phyloP scores from a whole-genome alignment of 1,140 invertebrate species.

The Varroa destructor region DNA sequence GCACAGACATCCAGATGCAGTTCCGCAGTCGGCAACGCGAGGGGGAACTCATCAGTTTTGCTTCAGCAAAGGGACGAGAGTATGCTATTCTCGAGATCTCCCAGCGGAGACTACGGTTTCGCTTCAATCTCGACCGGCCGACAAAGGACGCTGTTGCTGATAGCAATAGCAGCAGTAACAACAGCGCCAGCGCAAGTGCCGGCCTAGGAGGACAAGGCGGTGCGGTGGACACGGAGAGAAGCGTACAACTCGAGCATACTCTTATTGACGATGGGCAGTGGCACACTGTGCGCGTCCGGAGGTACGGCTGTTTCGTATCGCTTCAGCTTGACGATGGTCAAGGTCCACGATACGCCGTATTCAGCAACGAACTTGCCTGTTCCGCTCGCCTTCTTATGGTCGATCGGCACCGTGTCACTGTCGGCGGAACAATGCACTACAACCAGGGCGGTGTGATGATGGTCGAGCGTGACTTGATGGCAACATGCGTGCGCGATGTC shows the following conservation, averaged over 20 bases:
- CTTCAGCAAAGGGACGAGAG: slow-evolving; percentile 35
- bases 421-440: slow-evolving; percentile 12
- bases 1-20: slow-evolving; percentile 37
- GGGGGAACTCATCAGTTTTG: slow-evolving; percentile 32
- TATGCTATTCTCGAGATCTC: slow-evolving; percentile 38
- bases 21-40: slow-evolving; percentile 40
- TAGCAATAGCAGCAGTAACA: no score
- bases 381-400: background rate
- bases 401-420: background rate
- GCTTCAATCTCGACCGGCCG: slow-evolving; percentile 22
- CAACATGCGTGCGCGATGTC: slow-evolving; percentile 40
- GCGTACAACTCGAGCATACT: background rate
- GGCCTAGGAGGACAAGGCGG: no score
- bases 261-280: slow-evolving; percentile 40
- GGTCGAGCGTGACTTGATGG: background rate
- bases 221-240: background rate
- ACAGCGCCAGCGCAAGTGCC: no score
- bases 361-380: background rate
- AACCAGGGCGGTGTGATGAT: slow-evolving; percentile 19
- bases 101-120: slow-evolving; percentile 35
- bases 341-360: background rate
- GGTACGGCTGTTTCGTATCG: slow-evolving; percentile 17
- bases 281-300: slow-evolving; percentile 39
- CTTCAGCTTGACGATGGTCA: slow-evolving; percentile 17
- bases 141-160: no score